Base-by-base conservation (phyloP, 2,888 invertebrate species). In the Noctuana brunneofusca region DNA sequence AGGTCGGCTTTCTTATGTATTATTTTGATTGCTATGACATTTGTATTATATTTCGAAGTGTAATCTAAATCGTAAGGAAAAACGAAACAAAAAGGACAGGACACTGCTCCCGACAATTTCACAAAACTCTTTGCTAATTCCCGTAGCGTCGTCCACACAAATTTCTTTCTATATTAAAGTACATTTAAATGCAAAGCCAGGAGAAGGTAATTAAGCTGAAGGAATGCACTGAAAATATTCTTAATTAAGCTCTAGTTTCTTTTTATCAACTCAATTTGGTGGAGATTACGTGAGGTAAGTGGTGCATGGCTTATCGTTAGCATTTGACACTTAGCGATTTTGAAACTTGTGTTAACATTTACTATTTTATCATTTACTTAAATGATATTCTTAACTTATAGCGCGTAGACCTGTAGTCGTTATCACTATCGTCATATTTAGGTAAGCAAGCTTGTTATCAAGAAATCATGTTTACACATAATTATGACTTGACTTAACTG, bases 161-260 rank as follows among this genome's bases (percentile, higher is more conserved):
- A 87, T 86, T 85, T 78, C 80, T 84, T 81, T 78, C 78, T 73
- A 72, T 75, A 85, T 87, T 85, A 82, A 74, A 73, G 75, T 73
- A 83, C 82, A 88, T 90, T 90, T 87, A 88, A 89, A 90, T 90
- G 89, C 89, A 89, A 87, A 87, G 79, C 82, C 72, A 75, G 79
- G 68, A 74, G 72, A 71, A 72, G 71, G 80, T 82, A 85, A 87
- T 87, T 86, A 86, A 81, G 79, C 79, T 74, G 73, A 81, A 79
- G 81, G 75, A 83, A 83, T 85, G 80, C 81, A 82, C 78, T 79
- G 76, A 73, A 82, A 82, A 81, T 81, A 79, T 80, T 80, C 76
- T 74, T 83, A 81, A 85, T 83, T 81, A 78, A 74, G 76, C 68
- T 67, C 57, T 63, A 63, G 35, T 63, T 63, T 58, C 63, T 58